Evolutionary conservation across 2,113 vertebrate genomes (phyloP), one percentile per base, ranked within the genome.

Genomic region (Patagioenas fasciata): DNA sequence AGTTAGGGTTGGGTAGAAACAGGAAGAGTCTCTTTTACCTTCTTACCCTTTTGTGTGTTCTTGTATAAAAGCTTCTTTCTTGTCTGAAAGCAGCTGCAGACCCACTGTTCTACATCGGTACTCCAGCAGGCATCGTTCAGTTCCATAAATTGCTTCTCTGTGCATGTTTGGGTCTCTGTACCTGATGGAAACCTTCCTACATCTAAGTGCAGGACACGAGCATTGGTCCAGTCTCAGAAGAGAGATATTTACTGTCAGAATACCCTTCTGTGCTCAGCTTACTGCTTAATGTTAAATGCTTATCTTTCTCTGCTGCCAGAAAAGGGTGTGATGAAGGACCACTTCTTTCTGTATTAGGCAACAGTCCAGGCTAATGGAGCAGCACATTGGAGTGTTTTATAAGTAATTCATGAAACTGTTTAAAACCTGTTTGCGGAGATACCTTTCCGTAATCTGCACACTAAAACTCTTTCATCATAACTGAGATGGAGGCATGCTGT

Each of bases 391-490:
- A 82, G 54, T 83, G 48, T 86, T 88, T 93, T 82, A 91, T 83
- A 95, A 95, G 96, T 89, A 93, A 96, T 95, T 85, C 89, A 95
- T 97, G 53, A 93, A 90, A 71, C 11, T 42, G 65, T 88, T 93
- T 29, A 53, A 89, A 87, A 47, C 31, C 77, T 96, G 12, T 82
- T 89, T 80, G 71, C 48, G 16, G 69, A 95, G 97, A 97, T 86
- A 84, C 80, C 78, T 94, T 82, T 95, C 32, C 81, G 67, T 62
- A 50, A 13, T 58, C 70, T 90, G 42, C 6, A n/a, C 16, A 34
- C 73, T 84, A 67, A 73, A 94, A 58, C 57, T 89, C 93, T 84
- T 95, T 96, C 77, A 96, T 96, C n/a, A 66, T 92, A 92, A 57
- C 25, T 25, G 44, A 97, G 54, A 48, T 32, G 16, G 48, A 78